Evolutionary conservation across 1,140 invertebrate species (phyloP).

Genomic region (Acarapis woodi): DNA sequence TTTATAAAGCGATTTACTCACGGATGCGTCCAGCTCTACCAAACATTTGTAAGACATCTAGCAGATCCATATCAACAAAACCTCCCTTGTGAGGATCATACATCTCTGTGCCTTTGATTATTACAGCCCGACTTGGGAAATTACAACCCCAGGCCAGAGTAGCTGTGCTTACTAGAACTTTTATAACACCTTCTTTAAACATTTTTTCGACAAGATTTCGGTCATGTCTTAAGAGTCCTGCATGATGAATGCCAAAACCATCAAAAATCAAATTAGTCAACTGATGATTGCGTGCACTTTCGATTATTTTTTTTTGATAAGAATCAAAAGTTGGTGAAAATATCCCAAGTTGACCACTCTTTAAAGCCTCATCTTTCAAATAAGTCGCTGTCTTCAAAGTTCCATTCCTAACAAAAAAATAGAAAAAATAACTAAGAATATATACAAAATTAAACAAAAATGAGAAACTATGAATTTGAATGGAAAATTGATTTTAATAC

Average conservation of each 20-base stretch:
- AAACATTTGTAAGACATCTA: constrained; percentile 98
- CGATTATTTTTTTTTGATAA: constrained; percentile 18
- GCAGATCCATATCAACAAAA: constrained; percentile 77
- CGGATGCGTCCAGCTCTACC: constrained; percentile 77
- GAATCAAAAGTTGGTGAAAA: constrained; percentile 10
- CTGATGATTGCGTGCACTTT: constrained; percentile 38
- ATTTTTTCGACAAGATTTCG: constrained; percentile 58
- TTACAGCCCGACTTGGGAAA: constrained; percentile 69
- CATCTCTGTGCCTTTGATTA: constrained; percentile 63
- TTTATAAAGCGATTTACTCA: too few relatives aligned
- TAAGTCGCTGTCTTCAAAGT: constrained; percentile 16
- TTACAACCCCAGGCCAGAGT: constrained; percentile 99
- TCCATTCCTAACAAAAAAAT: constrained; percentile 54
- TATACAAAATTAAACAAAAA: too few relatives aligned
- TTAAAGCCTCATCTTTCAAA: constrained; percentile 39
- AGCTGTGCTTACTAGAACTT: constrained; percentile 82
- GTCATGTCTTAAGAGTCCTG: constrained; percentile 63
- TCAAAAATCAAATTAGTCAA: constrained; percentile 47
- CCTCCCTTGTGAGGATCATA: constrained; percentile 83
- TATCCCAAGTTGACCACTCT: constrained; percentile 32
- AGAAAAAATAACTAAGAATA: too few relatives aligned
- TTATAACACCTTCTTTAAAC: constrained; percentile 59
- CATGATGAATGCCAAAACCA: constrained; percentile 87
- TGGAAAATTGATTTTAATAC: too few relatives aligned
- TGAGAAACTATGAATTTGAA: too few relatives aligned